These are phyloP conservation scores for Arbacia lixula DNA, from an alignment of 53 echinoderm and acorn worm genomes.

Conservation along the genomic window DNA sequence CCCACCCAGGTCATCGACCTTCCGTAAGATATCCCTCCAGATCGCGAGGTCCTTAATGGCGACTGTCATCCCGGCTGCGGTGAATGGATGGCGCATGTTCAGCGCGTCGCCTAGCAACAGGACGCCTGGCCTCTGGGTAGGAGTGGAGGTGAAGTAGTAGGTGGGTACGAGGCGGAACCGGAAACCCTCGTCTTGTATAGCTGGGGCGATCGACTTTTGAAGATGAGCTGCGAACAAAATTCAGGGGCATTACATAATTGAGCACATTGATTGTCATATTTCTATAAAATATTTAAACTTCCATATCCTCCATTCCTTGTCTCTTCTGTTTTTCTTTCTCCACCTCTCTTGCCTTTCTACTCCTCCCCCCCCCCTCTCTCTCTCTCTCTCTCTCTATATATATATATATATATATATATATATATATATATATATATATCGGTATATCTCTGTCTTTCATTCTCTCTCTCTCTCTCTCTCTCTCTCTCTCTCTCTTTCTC, in stretches of 20 bases:
- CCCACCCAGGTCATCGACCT: slow-evolving; percentile 76
- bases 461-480: too few relatives aligned
- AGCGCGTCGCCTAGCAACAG: slow-evolving; percentile 84
- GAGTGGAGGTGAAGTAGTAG: slow-evolving; percentile 79
- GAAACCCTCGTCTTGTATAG: slow-evolving; percentile 40
- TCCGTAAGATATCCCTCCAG: slow-evolving; percentile 74
- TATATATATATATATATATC: too few relatives aligned
- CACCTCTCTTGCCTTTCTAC: too few relatives aligned
- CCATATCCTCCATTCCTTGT: too few relatives aligned
- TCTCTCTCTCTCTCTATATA: too few relatives aligned
- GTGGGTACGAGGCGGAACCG: slow-evolving; percentile 84
- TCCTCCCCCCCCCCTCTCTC: too few relatives aligned
- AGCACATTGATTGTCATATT: background rate
- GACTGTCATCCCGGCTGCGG: slow-evolving; percentile 85
- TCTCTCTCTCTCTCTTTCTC: too few relatives aligned
- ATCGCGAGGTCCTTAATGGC: slow-evolving; percentile 83
- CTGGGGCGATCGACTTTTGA: slow-evolving; percentile 64
- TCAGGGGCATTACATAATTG: background rate
- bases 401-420: too few relatives aligned
- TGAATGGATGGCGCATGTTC: slow-evolving; percentile 84
- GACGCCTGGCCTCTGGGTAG: slow-evolving; percentile 84
- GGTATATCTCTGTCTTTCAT: too few relatives aligned
- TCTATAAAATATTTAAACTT: background rate
- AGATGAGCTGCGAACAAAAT: slow-evolving; percentile 59
- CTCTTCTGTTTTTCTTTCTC: too few relatives aligned